Evolutionary conservation across 2,888 invertebrate genomes (phyloP).

Genomic region (Parnassius orleans): DNA sequence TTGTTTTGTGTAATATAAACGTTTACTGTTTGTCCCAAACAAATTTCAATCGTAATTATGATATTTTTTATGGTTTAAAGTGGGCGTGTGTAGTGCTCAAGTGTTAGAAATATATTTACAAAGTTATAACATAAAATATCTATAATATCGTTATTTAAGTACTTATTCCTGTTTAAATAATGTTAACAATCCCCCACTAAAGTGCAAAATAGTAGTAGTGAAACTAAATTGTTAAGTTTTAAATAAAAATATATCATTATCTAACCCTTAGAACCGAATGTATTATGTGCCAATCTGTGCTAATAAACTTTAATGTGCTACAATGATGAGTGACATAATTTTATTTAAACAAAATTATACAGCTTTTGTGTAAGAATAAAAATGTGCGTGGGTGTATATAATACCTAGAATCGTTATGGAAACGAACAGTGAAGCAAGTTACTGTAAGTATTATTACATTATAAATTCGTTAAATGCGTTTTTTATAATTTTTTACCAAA

Average conservation of each 20-base stretch:
- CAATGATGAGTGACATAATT: no score
- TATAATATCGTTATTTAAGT: constrained; percentile 4
- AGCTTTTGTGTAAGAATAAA: neutral
- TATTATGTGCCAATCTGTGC: no score
- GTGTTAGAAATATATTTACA: constrained; percentile 1
- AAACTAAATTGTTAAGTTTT: neutral
- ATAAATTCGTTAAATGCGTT: no score
- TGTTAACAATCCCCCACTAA: neutral
- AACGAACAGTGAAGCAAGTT: constrained; percentile 62
- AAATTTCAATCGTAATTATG: constrained; percentile 27
- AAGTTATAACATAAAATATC: constrained; percentile 15
- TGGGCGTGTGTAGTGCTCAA: constrained; percentile 50
- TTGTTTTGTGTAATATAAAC: constrained; percentile 34
- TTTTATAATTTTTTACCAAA: no score
- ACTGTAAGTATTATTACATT: constrained; percentile 50
- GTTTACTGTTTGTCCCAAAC: constrained; percentile 24
- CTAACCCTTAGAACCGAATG: no score
- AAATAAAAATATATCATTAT: neutral
- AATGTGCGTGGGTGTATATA: neutral
- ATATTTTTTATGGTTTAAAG: constrained; percentile 25
- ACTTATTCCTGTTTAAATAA: neutral
- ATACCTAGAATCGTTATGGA: constrained; percentile 40
- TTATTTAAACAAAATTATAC: neutral
- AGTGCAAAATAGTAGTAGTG: constrained; percentile 5
- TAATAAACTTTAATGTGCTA: neutral